Conservation (phyloP, 2,888 invertebrate species). For the Lamellibrachia satsuma region DNA sequence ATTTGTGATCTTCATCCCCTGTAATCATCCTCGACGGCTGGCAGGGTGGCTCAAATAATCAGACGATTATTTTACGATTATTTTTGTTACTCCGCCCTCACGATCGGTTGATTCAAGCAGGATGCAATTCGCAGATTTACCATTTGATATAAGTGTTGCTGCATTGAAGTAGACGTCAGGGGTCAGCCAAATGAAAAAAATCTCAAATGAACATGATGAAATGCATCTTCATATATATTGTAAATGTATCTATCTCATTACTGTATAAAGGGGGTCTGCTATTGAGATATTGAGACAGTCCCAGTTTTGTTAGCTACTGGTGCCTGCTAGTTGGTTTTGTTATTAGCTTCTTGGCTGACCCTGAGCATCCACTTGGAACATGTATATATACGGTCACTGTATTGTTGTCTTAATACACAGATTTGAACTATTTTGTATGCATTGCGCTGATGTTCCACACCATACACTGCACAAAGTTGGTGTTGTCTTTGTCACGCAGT, state of each 20-base stretch:
- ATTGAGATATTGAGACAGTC: not conserved
- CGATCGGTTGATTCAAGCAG: too few relatives aligned
- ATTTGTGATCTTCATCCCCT: too few relatives aligned
- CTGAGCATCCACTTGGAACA: not conserved
- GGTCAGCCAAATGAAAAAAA: not conserved
- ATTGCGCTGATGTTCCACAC: not conserved
- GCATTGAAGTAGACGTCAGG: not conserved
- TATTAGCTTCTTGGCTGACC: not conserved
- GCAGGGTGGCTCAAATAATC: too few relatives aligned
- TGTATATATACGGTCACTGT: not conserved
- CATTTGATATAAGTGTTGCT: not conserved
- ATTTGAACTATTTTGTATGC: not conserved
- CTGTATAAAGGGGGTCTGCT: not conserved
- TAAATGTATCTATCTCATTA: not conserved
- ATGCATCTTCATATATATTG: not conserved
- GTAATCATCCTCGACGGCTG: too few relatives aligned
- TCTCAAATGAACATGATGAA: not conserved
- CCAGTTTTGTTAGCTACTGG: not conserved
- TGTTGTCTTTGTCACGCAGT: not conserved
- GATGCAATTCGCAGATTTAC: too few relatives aligned
- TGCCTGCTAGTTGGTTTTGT: not conserved
- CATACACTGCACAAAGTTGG: not conserved
- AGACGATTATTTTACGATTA: too few relatives aligned
- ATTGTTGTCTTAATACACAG: not conserved
- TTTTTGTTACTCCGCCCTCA: too few relatives aligned